Conservation (phyloP, 2,113 vertebrate genomes). For the Speoplatyrhinus poulsoni region DNA sequence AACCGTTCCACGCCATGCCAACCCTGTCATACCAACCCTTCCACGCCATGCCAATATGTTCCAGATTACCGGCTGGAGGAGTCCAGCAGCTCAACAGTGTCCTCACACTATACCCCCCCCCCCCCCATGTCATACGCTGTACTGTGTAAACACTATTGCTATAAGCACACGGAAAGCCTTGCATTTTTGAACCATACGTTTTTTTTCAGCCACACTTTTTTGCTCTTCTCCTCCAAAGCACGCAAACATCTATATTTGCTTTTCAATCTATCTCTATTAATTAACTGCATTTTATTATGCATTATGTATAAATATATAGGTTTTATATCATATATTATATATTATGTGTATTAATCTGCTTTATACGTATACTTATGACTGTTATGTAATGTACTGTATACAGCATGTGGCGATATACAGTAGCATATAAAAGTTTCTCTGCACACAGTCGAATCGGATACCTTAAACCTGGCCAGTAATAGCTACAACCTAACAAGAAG, state of each 20-base stretch:
- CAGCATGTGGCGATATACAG: slow-evolving; percentile 29
- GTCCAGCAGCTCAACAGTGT: slow-evolving; percentile 64
- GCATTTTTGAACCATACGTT: slow-evolving; percentile 41
- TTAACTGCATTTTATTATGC: slow-evolving; percentile 64
- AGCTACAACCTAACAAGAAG: no score
- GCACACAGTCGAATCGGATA: neutral
- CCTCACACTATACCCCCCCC: slow-evolving; percentile 59
- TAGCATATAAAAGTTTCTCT: slow-evolving; percentile 13
- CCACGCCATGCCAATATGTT: no score
- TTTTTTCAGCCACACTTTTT: slow-evolving; percentile 45
- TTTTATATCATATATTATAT: slow-evolving; percentile 13
- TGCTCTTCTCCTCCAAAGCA: slow-evolving; percentile 60
- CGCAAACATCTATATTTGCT: slow-evolving; percentile 50
- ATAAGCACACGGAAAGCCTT: slow-evolving; percentile 47
- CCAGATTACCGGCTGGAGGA: slow-evolving; percentile 48
- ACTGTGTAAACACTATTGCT: slow-evolving; percentile 42
- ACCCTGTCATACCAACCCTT: slow-evolving; percentile 27
- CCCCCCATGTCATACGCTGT: slow-evolving; percentile 44
- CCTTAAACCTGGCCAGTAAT: no score
- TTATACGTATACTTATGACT: slow-evolving; percentile 66
- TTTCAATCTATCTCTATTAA: slow-evolving; percentile 78
- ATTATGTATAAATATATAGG: slow-evolving; percentile 70
- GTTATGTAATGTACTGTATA: slow-evolving; percentile 43
- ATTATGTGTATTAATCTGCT: slow-evolving; percentile 59
- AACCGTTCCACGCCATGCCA: slow-evolving; percentile 16